Percentiles rank a stretch among this genome's conserved stretches.
phyloP scores from a whole-genome alignment of 2,797 vertebrate species.

The Protosalanx chinensis region DNA sequence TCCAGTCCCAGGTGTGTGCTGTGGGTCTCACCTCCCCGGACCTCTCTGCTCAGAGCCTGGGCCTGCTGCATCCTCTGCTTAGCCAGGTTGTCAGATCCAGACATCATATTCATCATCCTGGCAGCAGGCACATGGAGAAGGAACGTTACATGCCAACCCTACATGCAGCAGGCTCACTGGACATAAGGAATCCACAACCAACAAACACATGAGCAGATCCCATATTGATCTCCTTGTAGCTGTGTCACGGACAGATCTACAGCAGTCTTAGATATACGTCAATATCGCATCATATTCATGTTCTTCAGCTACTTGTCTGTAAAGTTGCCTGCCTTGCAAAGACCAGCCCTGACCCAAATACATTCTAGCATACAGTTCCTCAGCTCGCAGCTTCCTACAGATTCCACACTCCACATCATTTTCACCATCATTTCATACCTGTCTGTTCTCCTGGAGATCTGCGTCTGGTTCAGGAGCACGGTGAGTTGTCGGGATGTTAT shows the following conservation, averaged over 20 bases:
- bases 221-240: not conserved
- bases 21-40: constrained; percentile 67
- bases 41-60: constrained; percentile 67
- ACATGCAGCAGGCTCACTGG: too few species aligned
- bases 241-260: too few species aligned
- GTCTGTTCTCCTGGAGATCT: constrained; percentile 19
- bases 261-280: too few species aligned
- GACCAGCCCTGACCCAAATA: too few species aligned
- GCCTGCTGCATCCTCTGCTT: constrained; percentile 70
- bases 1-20: not conserved
- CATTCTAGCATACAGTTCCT: too few species aligned
- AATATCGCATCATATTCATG: too few species aligned
- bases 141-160: too few species aligned
- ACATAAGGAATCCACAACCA: too few species aligned
- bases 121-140: not conserved
- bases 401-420: not conserved
- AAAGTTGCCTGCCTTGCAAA: too few species aligned
- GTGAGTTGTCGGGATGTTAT: constrained; percentile 22
- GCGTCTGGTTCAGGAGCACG: constrained; percentile 11
- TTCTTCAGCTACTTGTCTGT: too few species aligned
- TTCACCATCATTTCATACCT: constrained; percentile 43
- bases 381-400: too few species aligned
- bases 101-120: constrained; percentile 62
- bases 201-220: too few species aligned
- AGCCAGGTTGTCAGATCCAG: constrained; percentile 46